A percentile compares a stretch with the other conserved stretches of the same genome.
phyloP scores from a whole-genome alignment of 2,888 invertebrate species.

The Teinopalpus imperialis region DNA sequence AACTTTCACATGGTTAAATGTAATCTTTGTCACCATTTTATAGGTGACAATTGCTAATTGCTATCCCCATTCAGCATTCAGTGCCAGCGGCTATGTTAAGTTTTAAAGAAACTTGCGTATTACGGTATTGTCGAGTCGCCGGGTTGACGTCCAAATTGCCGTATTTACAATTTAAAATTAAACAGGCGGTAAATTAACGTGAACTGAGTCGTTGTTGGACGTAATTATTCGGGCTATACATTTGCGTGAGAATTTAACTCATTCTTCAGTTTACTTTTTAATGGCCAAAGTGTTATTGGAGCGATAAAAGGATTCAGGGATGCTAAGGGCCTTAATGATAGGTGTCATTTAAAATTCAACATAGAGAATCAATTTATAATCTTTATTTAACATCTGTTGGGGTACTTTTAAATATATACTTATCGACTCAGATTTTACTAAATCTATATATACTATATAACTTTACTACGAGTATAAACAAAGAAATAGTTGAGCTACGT shows the following conservation, averaged over 20 bases:
- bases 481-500: too few relatives aligned
- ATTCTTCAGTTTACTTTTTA: slow-evolving; percentile 35
- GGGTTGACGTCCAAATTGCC: slow-evolving; percentile 49
- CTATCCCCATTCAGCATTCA: slow-evolving; percentile 10
- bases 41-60: slow-evolving; percentile 48
- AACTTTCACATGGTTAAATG: slow-evolving; percentile 1
- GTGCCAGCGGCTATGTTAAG: slow-evolving; percentile 24
- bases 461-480: too few relatives aligned
- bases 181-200: slow-evolving; percentile 57
- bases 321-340: slow-evolving; percentile 1
- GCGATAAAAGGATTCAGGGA: not conserved
- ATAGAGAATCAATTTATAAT: not conserved
- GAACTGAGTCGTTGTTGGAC: slow-evolving; percentile 54
- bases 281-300: slow-evolving; percentile 5
- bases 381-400: too few relatives aligned
- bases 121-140: slow-evolving; percentile 41
- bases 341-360: not conserved
- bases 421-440: too few relatives aligned
- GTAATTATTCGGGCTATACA: slow-evolving; percentile 34
- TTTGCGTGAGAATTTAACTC: slow-evolving; percentile 43
- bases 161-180: slow-evolving; percentile 59
- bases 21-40: slow-evolving; percentile 22
- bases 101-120: slow-evolving; percentile 25
- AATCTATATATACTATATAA: too few relatives aligned
- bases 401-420: too few relatives aligned